phyloP scores from a whole-genome alignment of 2,113 vertebrate species.

The Solenodon paradoxus region DNA sequence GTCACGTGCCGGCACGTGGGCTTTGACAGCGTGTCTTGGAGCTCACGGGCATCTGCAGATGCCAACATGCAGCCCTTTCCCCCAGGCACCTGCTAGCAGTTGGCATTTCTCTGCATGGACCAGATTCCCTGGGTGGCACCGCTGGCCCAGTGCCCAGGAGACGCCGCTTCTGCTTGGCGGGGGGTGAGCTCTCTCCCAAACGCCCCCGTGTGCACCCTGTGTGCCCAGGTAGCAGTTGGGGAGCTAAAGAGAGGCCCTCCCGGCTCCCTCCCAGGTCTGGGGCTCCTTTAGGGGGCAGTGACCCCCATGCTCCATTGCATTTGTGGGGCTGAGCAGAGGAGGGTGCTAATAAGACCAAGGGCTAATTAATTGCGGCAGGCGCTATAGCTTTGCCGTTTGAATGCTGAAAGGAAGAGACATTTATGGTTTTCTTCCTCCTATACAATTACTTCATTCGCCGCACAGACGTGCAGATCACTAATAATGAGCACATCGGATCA shows the following conservation, averaged over 20 bases:
- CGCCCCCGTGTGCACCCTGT: too few species aligned
- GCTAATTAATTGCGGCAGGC: slow-evolving; percentile 61
- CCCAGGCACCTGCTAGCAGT: neutral
- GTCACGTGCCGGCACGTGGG: accelerated
- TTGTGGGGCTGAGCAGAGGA: neutral
- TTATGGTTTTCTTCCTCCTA: neutral
- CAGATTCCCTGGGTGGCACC: neutral
- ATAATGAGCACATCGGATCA: neutral
- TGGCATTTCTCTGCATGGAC: neutral
- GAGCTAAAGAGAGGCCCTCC: neutral
- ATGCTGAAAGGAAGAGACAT: slow-evolving; percentile 24
- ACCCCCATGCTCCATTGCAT: accelerated
- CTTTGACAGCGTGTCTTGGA: accelerated
- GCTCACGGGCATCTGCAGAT: accelerated
- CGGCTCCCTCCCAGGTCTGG: neutral
- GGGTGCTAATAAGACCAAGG: slow-evolving; percentile 59
- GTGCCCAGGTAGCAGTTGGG: neutral
- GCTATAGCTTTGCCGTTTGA: slow-evolving; percentile 5
- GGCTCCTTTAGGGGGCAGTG: accelerated
- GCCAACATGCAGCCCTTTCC: too few species aligned
- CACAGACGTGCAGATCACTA: neutral
- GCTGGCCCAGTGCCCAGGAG: neutral
- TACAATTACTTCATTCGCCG: slow-evolving; percentile 31
- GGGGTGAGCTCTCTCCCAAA: neutral
- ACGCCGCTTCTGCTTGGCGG: neutral